phyloP scores from a whole-genome alignment of 30 jellyfish, hydroid and myxozoan genomes.

The Aurelia aurita region DNA sequence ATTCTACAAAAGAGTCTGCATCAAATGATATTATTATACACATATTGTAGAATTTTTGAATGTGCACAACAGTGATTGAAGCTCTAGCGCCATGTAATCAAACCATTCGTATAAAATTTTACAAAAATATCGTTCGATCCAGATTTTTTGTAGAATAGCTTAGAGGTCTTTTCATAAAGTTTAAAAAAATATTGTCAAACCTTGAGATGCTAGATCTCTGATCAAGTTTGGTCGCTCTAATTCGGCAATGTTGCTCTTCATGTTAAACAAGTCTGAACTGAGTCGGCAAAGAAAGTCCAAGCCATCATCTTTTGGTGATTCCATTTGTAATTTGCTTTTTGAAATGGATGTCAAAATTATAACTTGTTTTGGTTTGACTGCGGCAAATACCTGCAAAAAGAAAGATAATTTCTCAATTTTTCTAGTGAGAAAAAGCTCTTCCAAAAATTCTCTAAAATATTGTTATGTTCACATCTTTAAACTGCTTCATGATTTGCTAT shows the following conservation, averaged over 20 bases:
- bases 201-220: constrained; percentile 80
- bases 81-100: too few species aligned
- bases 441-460: too few species aligned
- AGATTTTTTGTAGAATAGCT: background rate
- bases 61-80: too few species aligned
- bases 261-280: constrained; percentile 29
- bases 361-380: constrained; percentile 37
- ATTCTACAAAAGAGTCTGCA: too few species aligned
- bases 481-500: too few species aligned
- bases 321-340: constrained; percentile 49
- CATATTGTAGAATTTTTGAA: too few species aligned
- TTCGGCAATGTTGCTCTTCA: constrained; percentile 18
- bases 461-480: too few species aligned
- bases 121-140: too few species aligned
- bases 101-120: too few species aligned
- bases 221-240: constrained; percentile 72
- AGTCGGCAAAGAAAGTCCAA: constrained; percentile 61
- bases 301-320: constrained; percentile 22
- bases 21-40: too few species aligned
- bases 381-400: constrained; percentile 38
- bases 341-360: constrained; percentile 50
- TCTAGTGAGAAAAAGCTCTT: too few species aligned
- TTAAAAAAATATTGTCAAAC: constrained; percentile 18
- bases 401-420: background rate
- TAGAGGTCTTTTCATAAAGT: background rate